These are phyloP conservation scores for Cephus nigrinus DNA, from an alignment of 2,888 invertebrate species.

Conservation along the genomic window DNA sequence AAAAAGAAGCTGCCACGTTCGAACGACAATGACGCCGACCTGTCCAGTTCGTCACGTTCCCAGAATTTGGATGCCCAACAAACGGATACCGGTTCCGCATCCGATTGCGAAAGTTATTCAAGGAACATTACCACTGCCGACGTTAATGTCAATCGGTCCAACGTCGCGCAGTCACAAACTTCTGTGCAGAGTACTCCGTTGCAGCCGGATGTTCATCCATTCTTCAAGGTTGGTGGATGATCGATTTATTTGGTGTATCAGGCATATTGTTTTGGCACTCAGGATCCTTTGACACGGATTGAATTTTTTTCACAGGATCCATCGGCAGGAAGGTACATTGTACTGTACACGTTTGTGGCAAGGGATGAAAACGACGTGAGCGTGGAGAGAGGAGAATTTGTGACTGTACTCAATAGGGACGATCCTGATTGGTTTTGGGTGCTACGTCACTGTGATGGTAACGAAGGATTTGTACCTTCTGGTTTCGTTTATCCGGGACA, in stretches of 20 bases:
- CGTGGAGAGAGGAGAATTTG: conserved; percentile 93
- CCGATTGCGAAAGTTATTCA: conserved; percentile 73
- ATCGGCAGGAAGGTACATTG: conserved; percentile 86
- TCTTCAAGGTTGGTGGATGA: conserved; percentile 67
- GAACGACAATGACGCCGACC: conserved; percentile 56
- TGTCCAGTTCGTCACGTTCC: conserved; percentile 49
- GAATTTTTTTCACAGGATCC: conserved; percentile 73
- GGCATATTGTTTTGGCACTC: not conserved
- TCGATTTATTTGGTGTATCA: not conserved
- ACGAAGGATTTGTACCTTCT: conserved; percentile 95
- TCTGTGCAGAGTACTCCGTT: conserved; percentile 68
- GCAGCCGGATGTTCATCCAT: conserved; percentile 71
- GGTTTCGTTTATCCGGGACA: conserved; percentile 90
- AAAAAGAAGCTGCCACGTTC: conserved; percentile 87
- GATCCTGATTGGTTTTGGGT: conserved; percentile 99
- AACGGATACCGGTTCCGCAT: conserved; percentile 68
- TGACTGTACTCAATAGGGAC: conserved; percentile 94
- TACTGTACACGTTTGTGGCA: conserved; percentile 92
- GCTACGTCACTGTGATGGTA: conserved; percentile 85
- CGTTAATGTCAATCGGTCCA: conserved; percentile 60
- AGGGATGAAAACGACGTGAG: conserved; percentile 94
- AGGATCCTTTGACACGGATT: not conserved
- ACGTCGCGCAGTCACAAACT: conserved; percentile 68
- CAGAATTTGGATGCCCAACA: conserved; percentile 59
- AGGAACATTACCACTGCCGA: conserved; percentile 68